Base-by-base conservation (phyloP, 1,140 invertebrate species). In the Oscheius sp. region DNA sequence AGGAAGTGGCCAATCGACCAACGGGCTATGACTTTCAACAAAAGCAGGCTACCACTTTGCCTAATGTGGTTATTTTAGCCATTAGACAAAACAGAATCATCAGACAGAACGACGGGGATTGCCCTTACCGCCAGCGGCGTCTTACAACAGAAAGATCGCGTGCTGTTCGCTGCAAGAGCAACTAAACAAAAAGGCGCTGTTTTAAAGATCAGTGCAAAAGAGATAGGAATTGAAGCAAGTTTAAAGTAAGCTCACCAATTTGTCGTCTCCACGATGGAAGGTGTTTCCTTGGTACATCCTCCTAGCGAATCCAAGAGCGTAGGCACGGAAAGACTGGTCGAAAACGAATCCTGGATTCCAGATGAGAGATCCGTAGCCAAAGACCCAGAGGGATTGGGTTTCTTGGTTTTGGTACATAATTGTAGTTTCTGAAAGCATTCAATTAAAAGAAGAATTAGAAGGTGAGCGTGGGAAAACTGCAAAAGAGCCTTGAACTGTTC, bases 221-320 rank as follows among this genome's bases (percentile, higher is more conserved):
- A 66, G 49, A 7, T 15, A 55, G 23, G 49, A n/a, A 42, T 42
- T n/a, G 38, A 42, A 42, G 38, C 31, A n/a, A 10, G 2, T 4
- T 32, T 0, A 61, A 34, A 13, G 15, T 34, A 2, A 20, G 45
- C 70, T 74, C 10, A 74, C 72, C 72, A 68, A 38, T 42, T 58
- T 42, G 26, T 35, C 42, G 36, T 74, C 66, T 34, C 72, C 72
- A 26, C 72, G 72, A 68, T 74, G 72, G 45, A 46, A 74, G 4
- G 72, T 68, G 26, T 74, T 74, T 66, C 72, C 72, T 49, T 74
- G 72, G 42, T 74, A 74, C 72, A 74, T 74, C 29, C 72, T 52
- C 29, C 72, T 35, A 34, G 63, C 64, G 28, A 36, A 74, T 38
- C 72, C 72, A 20, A 58, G 34, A 4, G 72, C 72, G 34, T 74